Base-by-base conservation (phyloP, 2,888 invertebrate genomes). In the Opisthograptis luteolata region DNA sequence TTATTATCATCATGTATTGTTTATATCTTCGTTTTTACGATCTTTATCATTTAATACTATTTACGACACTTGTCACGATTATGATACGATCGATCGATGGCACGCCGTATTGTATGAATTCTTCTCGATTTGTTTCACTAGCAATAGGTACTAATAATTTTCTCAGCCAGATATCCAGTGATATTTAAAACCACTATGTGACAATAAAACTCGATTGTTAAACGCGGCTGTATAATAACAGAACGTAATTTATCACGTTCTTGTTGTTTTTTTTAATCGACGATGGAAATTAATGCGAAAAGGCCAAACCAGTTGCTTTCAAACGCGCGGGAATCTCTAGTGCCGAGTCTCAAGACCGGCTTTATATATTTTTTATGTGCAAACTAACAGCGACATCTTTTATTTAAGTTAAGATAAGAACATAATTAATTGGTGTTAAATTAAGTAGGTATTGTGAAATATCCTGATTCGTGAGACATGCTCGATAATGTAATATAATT, bases 11-110 rank as follows among this genome's bases (percentile, higher is more conserved):
- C 20, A 14, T 25, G 39, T 34, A 41, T 24, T 14, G 39, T 47
- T 34, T 55, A 39, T 42, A 28, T 59, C 30, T 36, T 37, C 28
- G 39, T 51, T 20, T 15, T 31, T 30, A 45, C 40, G 41, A 47
- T 47, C 35, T 28, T 7, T 34, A 47, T 47, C 47, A 41, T 41
- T 40, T 47, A 47, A 47, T 47, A 24, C 28, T n/a, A 47, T 47
- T 47, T 41, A 41, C 30, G 40, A 27, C 24, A 22, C 12, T 34
- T 41, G 40, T 47, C n/a, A n/a, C n/a, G n/a, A n/a, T 47, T 28
- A 40, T 22, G 47, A 47, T 41, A 24, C 7, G 14, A 30, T 41
- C 7, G 14, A 30, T 41, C 30, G 27, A 41, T 17, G 20, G 2
- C 10, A 22, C 14, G 30, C 27, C 10, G 13, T 19, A 19, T 30